Base-by-base conservation (phyloP, 2,113 vertebrate genomes). In the Ornithorhynchus anatinus region DNA sequence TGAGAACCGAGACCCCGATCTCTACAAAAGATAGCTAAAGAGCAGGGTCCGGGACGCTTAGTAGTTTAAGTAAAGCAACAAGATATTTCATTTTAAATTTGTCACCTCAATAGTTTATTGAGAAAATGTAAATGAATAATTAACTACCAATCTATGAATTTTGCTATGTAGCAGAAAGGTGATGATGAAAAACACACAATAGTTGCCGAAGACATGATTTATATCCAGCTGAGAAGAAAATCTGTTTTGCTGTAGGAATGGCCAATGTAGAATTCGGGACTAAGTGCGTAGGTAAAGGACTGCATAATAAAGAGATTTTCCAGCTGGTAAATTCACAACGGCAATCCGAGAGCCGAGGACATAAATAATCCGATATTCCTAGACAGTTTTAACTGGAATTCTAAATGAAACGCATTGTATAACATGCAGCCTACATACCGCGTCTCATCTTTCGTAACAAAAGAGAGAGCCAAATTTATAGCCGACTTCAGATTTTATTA, bases 391-490 rank as follows among this genome's bases (percentile, higher is more conserved):
- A 64, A 59, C 43, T 10, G 20, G 43, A 32, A 31, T 23, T 17
- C 31, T 57, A 56, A 75, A 81, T 39, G 3, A 59, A 84, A 53
- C 33, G 61, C 10, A 2, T 13, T 6, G 9, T 20, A 7, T 27
- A 50, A 53, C 23, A 22, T 2, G 27, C 5, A n/a, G 0, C 19
- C 13, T 20, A 8, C 39, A 42, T 27, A 59, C 44, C 35, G n/a
- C 35, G 64, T 72, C 69, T 72, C 39, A 19, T 68, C 72, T 65
- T 62, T 72, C 79, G 59, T 62, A 81, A 74, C 4, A 5, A 54
- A 66, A 19, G 78, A 62, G 80, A 84, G 78, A 71, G 60, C 58
- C 25, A 39, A 66, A 82, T 85, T 84, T 77, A 84, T 39, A 63
- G 51, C 25, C 59, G 31, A 31, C 25, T 60, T 78, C 65, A 62